Evolutionary conservation across 2,888 invertebrate species (phyloP), one percentile per base, ranked within the genome.

Genomic region (Cerastis rubricosa): DNA sequence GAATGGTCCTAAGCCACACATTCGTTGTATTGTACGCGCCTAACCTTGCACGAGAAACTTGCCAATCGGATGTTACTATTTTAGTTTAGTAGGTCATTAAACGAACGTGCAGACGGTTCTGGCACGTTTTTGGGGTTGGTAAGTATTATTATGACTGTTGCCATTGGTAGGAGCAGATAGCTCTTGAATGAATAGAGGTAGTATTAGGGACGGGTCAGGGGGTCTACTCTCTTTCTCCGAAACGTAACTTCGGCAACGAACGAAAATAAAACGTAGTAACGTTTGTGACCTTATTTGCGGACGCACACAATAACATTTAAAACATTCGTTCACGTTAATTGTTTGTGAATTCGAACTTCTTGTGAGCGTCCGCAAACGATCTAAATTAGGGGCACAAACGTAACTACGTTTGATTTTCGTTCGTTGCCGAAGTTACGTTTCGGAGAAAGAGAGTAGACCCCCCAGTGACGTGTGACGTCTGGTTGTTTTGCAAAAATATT

Each of bases 81-180:
- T 93, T 92, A 90, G 93, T 93, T 93, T 92, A 94, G 90, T 94
- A 92, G 94, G 93, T 94, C 94, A 93, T 94, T 94, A 93, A 92
- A 93, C 95, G 93, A 86, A 87, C 89, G 82, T 82, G 82, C 73
- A 74, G 69, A 76, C 69, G n/a, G 25, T 51, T 65, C 70, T 76
- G 78, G 73, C 85, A 80, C 76, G 77, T 71, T 88, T 86, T 85
- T 83, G 77, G 76, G 79, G 75, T 75, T 84, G 76, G 67, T 70
- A 66, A 77, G 76, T 84, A 75, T 87, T 84, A 73, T 80, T 72
- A 74, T 66, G 71, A 70, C 51, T 70, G 67, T 65, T 71, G 47
- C 63, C 69, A 64, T 57, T 63, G 65, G 57, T 74, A n/a, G 40
- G 11, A 54, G 65, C 35, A 35, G 47, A 63, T 59, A 69, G 40